Percentiles rank a stretch among this genome's conserved stretches.
Conservation (phyloP, 2,888 invertebrate species). For the Apoda limacodes region DNA sequence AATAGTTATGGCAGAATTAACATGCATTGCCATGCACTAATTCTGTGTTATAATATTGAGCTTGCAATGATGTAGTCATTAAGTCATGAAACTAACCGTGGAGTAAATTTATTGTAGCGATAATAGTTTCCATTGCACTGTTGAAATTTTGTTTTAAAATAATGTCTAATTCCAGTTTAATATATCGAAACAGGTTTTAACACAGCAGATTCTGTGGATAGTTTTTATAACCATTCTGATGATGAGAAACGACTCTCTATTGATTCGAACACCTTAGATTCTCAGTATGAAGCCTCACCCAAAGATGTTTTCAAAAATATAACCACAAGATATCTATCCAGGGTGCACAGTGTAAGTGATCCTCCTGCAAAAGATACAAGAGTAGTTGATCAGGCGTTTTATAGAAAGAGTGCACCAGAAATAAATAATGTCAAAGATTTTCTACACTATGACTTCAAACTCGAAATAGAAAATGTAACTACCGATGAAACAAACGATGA, state of each 20-base stretch:
- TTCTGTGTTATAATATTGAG: conserved; percentile 34
- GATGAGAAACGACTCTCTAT: conserved; percentile 34
- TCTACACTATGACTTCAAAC: conserved; percentile 24
- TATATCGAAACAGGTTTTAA: conserved; percentile 61
- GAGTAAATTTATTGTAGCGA: no score
- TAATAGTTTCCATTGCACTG: no score
- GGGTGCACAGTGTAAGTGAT: conserved; percentile 52
- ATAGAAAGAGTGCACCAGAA: conserved; percentile 30
- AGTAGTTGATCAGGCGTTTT: conserved; percentile 51
- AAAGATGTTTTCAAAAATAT: conserved; percentile 55
- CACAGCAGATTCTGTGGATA: conserved; percentile 53
- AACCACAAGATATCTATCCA: conserved; percentile 49
- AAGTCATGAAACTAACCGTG: conserved; percentile 25
- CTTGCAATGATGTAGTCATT: conserved; percentile 27
- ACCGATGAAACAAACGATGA: conserved; percentile 49
- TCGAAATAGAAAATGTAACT: conserved; percentile 45
- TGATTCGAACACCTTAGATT: conserved; percentile 37
- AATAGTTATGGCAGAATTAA: conserved; percentile 36
- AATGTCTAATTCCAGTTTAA: conserved; percentile 47
- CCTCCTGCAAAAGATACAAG: conserved; percentile 33
- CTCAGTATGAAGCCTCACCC: conserved; percentile 34
- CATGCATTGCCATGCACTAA: conserved; percentile 53
- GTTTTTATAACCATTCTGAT: conserved; percentile 38
- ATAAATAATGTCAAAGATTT: conserved; percentile 19
- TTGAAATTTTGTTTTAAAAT: conserved; percentile 31